Evolutionary conservation across 2,888 invertebrate species (phyloP).

Genomic region (Cryptocheilus praepositus): DNA sequence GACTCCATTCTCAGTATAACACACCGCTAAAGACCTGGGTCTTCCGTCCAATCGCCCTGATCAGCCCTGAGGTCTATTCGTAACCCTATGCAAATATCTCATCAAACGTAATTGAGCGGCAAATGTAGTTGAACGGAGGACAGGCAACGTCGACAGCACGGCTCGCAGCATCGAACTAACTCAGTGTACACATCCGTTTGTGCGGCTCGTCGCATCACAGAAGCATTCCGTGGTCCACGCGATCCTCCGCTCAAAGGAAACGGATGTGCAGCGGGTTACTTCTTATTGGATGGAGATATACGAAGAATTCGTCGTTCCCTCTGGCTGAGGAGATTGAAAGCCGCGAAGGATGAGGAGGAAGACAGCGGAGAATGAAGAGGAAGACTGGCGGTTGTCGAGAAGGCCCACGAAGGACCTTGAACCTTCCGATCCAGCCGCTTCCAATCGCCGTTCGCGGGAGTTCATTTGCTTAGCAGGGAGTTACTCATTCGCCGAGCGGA

Average conservation of each 20-base stretch:
- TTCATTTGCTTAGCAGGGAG: conserved; percentile 38
- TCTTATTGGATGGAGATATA: conserved; percentile 48
- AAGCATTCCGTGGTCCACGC: conserved; percentile 47
- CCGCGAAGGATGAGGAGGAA: conserved; percentile 1
- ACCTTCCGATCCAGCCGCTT: conserved; percentile 26
- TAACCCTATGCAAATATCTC: background rate
- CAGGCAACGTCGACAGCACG: too few relatives aligned
- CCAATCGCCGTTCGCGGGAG: conserved; percentile 33
- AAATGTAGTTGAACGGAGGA: too few relatives aligned
- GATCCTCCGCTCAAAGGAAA: conserved; percentile 45
- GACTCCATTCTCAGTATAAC: too few relatives aligned
- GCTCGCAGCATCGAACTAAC: too few relatives aligned
- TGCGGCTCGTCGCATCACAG: conserved; percentile 40
- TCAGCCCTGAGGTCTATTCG: background rate
- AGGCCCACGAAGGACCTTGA: conserved; percentile 39
- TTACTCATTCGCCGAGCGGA: background rate
- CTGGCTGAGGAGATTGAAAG: conserved; percentile 27
- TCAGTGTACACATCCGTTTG: conserved; percentile 14
- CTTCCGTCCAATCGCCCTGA: too few relatives aligned
- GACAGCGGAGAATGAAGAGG: conserved; percentile 2
- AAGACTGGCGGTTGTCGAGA: conserved; percentile 2
- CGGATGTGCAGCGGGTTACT: conserved; percentile 39
- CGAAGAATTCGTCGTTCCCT: conserved; percentile 47
- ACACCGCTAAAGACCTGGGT: too few relatives aligned
- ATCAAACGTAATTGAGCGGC: too few relatives aligned